Evolutionary conservation across 2,888 invertebrate species (phyloP).

Genomic region (Pyrrhia umbra): DNA sequence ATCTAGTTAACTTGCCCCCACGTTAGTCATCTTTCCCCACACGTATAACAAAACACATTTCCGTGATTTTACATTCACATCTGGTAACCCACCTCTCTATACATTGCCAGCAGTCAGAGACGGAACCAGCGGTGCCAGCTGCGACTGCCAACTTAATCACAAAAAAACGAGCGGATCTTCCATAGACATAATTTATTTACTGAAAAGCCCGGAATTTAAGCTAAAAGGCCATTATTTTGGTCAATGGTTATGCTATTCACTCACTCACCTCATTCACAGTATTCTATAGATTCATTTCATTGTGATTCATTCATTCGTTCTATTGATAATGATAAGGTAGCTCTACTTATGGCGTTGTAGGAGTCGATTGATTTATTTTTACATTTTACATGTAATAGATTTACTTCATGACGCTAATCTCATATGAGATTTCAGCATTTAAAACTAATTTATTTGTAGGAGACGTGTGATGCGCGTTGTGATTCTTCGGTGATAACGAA

Average conservation of each 20-base stretch:
- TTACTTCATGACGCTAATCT: constrained; percentile 86
- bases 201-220: neutral
- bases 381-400: constrained; percentile 85
- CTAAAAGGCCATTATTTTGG: neutral
- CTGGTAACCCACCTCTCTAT: no score
- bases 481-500: constrained; percentile 70
- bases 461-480: constrained; percentile 67
- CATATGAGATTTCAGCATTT: constrained; percentile 81
- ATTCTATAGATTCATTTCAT: constrained; percentile 13
- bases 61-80: no score
- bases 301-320: constrained; percentile 36
- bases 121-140: neutral
- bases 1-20: no score
- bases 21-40: no score
- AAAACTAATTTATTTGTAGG: constrained; percentile 69
- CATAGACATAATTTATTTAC: neutral
- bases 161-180: neutral
- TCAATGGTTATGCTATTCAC: constrained; percentile 6
- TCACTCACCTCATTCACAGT: constrained; percentile 5
- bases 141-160: no score
- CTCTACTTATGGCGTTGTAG: constrained; percentile 81
- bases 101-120: neutral
- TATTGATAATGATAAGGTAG: constrained; percentile 59
- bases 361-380: constrained; percentile 81
- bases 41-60: no score